phyloP scores from a whole-genome alignment of 2,113 vertebrate genomes.

The Sceloporus undulatus region DNA sequence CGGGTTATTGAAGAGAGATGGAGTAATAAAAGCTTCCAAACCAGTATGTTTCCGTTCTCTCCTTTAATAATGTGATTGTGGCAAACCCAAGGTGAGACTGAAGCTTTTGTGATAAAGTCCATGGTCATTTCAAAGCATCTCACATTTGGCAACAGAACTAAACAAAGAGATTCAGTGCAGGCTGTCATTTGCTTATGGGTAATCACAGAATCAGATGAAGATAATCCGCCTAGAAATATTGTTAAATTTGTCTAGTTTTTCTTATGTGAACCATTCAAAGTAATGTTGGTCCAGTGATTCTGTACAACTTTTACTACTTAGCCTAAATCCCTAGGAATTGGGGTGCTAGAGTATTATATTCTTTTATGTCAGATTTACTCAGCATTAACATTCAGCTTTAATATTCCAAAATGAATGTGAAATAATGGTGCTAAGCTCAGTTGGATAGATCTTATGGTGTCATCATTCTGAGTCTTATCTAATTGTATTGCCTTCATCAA shows the following conservation, averaged over 20 bases:
- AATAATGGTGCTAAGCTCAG: neutral
- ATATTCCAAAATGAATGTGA: neutral
- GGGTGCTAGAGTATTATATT: no score
- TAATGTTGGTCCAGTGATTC: neutral
- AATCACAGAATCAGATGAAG: neutral
- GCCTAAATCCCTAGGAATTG: neutral
- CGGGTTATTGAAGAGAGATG: no score
- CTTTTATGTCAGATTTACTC: neutral
- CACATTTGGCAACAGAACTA: neutral
- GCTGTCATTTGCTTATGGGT: neutral
- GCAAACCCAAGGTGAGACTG: no score
- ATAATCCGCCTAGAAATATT: neutral
- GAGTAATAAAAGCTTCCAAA: no score
- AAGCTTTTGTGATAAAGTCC: neutral
- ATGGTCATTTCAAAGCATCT: neutral
- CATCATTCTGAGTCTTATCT: neutral
- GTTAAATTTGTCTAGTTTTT: neutral
- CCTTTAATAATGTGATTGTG: no score
- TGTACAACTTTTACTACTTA: neutral
- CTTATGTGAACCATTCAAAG: neutral
- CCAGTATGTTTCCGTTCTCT: no score
- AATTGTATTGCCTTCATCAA: neutral
- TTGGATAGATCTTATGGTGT: neutral
- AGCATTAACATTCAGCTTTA: neutral
- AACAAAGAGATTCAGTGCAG: neutral